phyloP scores from a whole-genome alignment of 1,140 invertebrate genomes.

The Hyles vespertilio region DNA sequence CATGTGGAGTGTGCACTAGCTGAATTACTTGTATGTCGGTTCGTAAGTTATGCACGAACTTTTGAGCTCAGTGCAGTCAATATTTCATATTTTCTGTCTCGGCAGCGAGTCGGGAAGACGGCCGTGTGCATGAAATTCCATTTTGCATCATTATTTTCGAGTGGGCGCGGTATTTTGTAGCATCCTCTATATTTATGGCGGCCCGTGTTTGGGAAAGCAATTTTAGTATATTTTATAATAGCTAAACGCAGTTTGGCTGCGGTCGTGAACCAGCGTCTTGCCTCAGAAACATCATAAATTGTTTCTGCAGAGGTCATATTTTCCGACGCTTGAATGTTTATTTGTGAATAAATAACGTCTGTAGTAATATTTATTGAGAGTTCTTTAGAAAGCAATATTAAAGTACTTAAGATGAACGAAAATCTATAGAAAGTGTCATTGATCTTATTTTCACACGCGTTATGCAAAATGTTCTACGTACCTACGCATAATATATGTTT shows the following conservation, averaged over 20 bases:
- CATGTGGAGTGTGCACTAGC: neutral
- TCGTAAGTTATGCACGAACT: neutral
- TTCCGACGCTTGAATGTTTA: neutral
- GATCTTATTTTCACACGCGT: too few relatives aligned
- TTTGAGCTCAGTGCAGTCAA: constrained; percentile 21
- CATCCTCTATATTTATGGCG: constrained; percentile 26
- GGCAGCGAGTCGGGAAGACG: constrained; percentile 10
- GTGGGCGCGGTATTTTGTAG: constrained; percentile 35
- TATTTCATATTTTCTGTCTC: constrained; percentile 32
- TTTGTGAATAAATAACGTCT: neutral
- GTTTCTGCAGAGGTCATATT: neutral
- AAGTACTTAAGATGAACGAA: too few relatives aligned
- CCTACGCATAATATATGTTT: neutral
- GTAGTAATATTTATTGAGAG: too few relatives aligned
- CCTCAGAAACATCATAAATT: constrained; percentile 1
- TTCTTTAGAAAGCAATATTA: too few relatives aligned
- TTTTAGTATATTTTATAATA: constrained; percentile 19
- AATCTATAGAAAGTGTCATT: too few relatives aligned
- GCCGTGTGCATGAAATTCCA: constrained; percentile 36
- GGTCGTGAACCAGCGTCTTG: neutral
- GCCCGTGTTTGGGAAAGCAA: constrained; percentile 25
- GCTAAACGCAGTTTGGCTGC: neutral
- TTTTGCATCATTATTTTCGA: constrained; percentile 56
- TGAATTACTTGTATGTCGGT: too few relatives aligned
- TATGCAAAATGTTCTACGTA: neutral